phyloP scores from a whole-genome alignment of 2,888 invertebrate genomes.

The Cephus rjabovi region DNA sequence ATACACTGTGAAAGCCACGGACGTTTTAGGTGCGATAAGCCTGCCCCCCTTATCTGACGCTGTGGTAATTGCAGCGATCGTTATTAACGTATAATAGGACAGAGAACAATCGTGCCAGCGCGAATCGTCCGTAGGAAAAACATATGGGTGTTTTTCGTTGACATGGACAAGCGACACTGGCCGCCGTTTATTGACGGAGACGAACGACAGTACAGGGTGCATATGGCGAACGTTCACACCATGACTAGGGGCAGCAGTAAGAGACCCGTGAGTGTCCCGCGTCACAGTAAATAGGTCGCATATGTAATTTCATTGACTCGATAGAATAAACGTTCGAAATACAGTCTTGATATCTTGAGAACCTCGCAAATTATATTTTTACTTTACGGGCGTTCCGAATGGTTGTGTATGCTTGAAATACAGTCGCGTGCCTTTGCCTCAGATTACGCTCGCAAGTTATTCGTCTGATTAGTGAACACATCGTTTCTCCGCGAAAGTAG shows the following conservation, averaged over 20 bases:
- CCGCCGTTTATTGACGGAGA: slow-evolving; percentile 46
- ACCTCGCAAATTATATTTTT: not conserved
- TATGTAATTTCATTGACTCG: slow-evolving; percentile 29
- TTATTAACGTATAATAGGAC: not conserved
- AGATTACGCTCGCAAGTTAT: not conserved
- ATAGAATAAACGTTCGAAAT: not conserved
- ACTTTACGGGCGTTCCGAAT: not conserved
- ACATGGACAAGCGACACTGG: not conserved
- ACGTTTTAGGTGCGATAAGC: not conserved
- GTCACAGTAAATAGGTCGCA: slow-evolving; percentile 32
- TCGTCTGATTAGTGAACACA: not conserved
- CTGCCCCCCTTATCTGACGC: not conserved
- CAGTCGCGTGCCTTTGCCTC: not conserved
- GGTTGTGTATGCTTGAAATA: not conserved
- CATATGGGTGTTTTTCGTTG: not conserved
- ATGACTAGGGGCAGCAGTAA: not conserved
- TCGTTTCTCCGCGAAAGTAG: not conserved
- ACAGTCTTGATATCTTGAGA: not conserved
- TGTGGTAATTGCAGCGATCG: not conserved
- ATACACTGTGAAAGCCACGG: not conserved
- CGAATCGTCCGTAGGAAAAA: not conserved
- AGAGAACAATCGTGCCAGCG: not conserved
- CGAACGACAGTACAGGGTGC: slow-evolving; percentile 43
- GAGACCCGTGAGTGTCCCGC: not conserved
- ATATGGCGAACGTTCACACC: not conserved